Percentiles rank a stretch among this genome's conserved stretches.
phyloP scores from a whole-genome alignment of 2,797 vertebrate genomes.

The Limosa lapponica region DNA sequence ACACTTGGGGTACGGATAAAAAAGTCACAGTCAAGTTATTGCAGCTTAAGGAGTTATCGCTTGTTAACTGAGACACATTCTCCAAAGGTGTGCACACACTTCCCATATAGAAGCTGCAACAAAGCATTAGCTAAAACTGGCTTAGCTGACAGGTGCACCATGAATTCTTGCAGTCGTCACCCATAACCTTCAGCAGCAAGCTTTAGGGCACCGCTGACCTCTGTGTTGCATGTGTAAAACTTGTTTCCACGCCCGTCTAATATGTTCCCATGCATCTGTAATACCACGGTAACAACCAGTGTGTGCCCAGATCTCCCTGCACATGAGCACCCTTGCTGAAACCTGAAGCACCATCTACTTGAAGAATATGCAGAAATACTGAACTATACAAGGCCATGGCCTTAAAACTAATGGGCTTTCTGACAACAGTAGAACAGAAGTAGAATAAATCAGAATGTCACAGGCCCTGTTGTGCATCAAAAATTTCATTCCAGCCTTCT shows the following conservation, averaged over 20 bases:
- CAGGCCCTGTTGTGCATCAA: background rate
- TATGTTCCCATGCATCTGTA: background rate
- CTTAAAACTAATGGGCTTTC: background rate
- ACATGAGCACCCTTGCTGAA: background rate
- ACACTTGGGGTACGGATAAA: background rate
- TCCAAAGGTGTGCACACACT: background rate
- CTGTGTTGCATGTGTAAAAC: background rate
- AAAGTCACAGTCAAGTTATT: background rate
- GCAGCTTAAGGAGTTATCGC: background rate
- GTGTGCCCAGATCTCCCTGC: background rate
- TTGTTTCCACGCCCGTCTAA: background rate
- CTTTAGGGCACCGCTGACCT: background rate
- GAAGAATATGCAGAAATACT: background rate
- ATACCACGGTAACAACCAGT: background rate
- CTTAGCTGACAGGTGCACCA: background rate
- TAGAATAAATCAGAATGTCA: background rate
- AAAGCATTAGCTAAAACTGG: background rate
- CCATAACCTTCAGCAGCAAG: background rate
- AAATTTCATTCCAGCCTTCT: background rate
- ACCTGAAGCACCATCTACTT: background rate
- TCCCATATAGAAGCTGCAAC: background rate
- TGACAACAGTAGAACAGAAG: background rate
- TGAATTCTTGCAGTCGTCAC: background rate
- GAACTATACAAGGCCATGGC: rapidly evolving
- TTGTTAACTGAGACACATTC: background rate